These are phyloP conservation scores for Lagenorhynchus albirostris DNA, from an alignment of 2,113 vertebrate genomes.

Conservation along the genomic window DNA sequence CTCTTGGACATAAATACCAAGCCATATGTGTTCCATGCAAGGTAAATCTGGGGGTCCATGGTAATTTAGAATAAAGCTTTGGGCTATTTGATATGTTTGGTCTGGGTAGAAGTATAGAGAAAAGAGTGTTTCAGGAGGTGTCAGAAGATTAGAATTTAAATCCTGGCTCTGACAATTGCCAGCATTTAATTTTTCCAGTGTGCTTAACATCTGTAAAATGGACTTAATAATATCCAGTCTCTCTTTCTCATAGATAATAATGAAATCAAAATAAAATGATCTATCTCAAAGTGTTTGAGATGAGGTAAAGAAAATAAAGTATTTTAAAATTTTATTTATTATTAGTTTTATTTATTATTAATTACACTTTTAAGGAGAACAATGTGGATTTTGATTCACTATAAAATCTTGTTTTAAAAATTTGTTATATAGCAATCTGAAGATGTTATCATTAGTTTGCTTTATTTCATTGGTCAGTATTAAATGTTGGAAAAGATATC, in stretches of 20 bases:
- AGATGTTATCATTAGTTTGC: background rate
- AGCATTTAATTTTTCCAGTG: background rate
- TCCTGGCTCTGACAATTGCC: background rate
- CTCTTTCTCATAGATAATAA: background rate
- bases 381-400: background rate
- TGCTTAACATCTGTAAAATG: background rate
- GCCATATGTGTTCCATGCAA: background rate
- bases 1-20: background rate
- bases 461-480: background rate
- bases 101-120: background rate
- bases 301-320: background rate
- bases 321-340: background rate
- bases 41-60: background rate
- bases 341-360: background rate
- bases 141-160: background rate
- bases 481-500: background rate
- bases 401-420: background rate
- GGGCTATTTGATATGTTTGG: background rate
- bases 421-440: background rate
- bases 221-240: background rate
- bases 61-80: background rate
- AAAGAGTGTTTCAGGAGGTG: background rate
- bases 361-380: background rate
- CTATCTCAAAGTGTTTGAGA: background rate
- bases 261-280: background rate